phyloP scores from a whole-genome alignment of 2,888 invertebrate genomes.

The Elgonia sp. region DNA sequence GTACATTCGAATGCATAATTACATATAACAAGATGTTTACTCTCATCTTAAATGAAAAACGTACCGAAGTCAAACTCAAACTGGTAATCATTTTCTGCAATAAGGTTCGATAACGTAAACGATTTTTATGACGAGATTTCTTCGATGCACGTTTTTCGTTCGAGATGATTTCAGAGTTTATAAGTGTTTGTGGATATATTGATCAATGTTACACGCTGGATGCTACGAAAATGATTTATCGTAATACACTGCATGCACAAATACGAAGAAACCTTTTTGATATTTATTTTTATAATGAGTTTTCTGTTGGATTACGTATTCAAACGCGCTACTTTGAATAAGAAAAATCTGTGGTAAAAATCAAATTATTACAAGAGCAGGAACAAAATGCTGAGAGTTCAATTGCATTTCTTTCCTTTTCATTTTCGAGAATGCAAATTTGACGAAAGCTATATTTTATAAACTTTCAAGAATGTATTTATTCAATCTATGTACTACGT shows the following conservation, averaged over 20 bases:
- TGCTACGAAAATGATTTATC: conserved; percentile 54
- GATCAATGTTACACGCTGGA: conserved; percentile 66
- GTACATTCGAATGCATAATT: conserved; percentile 25
- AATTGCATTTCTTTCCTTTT: conserved; percentile 29
- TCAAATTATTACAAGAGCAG: neutral
- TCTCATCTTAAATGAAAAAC: conserved; percentile 32
- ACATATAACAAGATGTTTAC: conserved; percentile 36
- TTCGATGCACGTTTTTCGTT: conserved; percentile 36
- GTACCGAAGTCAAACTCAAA: neutral
- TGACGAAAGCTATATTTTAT: conserved; percentile 49
- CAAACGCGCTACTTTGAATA: conserved; percentile 20
- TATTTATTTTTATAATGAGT: conserved; percentile 57
- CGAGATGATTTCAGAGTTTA: conserved; percentile 66
- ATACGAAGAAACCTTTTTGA: conserved; percentile 43
- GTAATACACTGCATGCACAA: conserved; percentile 68
- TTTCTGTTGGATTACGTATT: conserved; percentile 31
- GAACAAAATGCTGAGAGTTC: neutral
- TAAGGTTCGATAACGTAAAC: conserved; percentile 41
- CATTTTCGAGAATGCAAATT: conserved; percentile 31
- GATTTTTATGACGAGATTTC: neutral
- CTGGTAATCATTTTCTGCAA: neutral
- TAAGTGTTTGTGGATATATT: conserved; percentile 61
- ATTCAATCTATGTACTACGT: conserved; percentile 55
- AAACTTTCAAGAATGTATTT: conserved; percentile 51
- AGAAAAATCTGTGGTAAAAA: neutral